phyloP scores from a whole-genome alignment of 2,113 vertebrate genomes.

The Chunga burmeisteri region DNA sequence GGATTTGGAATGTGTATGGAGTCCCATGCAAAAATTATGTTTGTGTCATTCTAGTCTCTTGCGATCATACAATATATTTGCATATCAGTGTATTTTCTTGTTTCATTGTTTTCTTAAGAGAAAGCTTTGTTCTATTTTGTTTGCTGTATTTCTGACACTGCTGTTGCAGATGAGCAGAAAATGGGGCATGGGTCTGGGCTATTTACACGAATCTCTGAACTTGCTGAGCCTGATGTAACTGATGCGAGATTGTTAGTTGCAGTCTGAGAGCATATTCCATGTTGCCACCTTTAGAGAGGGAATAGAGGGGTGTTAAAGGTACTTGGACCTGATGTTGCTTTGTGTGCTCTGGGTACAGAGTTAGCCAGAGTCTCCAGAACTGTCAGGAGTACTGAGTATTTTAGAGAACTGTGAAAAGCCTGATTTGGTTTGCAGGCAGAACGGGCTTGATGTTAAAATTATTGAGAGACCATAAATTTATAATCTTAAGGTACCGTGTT shows the following conservation, averaged over 20 bases:
- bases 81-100: not conserved
- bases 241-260: not conserved
- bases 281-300: not conserved
- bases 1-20: not conserved
- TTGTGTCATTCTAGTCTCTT: not conserved
- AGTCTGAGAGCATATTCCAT: not conserved
- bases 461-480: not conserved
- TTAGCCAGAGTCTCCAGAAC: not conserved
- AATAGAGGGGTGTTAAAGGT: not conserved
- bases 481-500: not conserved
- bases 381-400: not conserved
- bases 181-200: not conserved
- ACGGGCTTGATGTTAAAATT: not conserved
- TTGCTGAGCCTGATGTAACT: not conserved
- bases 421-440: not conserved
- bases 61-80: not conserved
- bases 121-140: constrained; percentile 33
- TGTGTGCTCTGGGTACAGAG: not conserved
- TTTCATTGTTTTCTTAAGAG: constrained; percentile 13
- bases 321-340: not conserved
- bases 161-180: not conserved
- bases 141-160: constrained; percentile 4
- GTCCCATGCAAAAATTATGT: not conserved
- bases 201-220: not conserved
- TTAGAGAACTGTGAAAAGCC: not conserved